Conservation (phyloP, 2,888 invertebrate genomes). For the Sphaerophoria taeniata region DNA sequence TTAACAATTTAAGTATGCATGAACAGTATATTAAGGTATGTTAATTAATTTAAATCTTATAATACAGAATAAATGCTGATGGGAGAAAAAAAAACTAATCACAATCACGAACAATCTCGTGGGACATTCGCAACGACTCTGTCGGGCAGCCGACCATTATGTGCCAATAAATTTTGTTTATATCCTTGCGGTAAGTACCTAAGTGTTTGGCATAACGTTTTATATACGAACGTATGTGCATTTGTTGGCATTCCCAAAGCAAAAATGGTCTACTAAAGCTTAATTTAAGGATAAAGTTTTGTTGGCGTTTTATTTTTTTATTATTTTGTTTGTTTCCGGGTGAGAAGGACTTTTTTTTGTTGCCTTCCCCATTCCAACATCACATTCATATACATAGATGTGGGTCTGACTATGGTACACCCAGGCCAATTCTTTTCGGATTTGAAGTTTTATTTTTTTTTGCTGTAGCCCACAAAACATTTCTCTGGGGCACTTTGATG, state of each 20-base stretch:
- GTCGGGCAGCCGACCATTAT: conserved; percentile 35
- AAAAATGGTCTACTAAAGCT: conserved; percentile 60
- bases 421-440: conserved; percentile 1
- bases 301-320: conserved; percentile 46
- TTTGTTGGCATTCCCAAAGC: conserved; percentile 3
- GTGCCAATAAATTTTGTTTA: conserved; percentile 63
- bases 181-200: conserved; percentile 38
- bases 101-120: conserved; percentile 8
- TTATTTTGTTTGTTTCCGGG: conserved; percentile 20
- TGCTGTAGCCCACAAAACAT: conserved; percentile 26
- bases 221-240: too few species aligned
- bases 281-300: conserved; percentile 66
- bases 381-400: background rate
- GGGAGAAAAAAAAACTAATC: conserved; percentile 5
- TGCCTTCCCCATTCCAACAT: background rate
- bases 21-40: too few species aligned
- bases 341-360: conserved; percentile 42
- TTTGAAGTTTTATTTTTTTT: conserved; percentile 16
- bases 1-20: background rate
- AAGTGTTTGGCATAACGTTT: conserved; percentile 5
- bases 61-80: background rate
- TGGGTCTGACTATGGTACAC: background rate
- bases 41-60: conserved; percentile 34
- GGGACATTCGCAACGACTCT: conserved; percentile 51
- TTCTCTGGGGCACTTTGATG: conserved; percentile 36